Percentiles rank a stretch among this genome's conserved stretches.
phyloP scores from a whole-genome alignment of 2,888 invertebrate species.

The Neria commutata region DNA sequence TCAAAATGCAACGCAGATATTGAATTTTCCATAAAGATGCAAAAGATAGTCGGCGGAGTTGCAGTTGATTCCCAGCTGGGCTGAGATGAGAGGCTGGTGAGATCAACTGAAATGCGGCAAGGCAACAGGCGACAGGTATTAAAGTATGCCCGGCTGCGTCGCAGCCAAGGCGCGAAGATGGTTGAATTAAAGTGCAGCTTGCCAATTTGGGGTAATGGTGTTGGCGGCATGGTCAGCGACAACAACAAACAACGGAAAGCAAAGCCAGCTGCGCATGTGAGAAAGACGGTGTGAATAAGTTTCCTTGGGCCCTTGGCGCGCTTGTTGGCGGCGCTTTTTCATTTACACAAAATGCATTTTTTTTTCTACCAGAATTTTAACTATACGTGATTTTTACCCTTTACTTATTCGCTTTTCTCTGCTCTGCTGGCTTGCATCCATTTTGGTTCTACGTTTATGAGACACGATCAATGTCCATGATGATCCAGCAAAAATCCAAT shows the following conservation, averaged over 20 bases:
- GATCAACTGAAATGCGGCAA: slow-evolving; percentile 8
- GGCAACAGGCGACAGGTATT: slow-evolving; percentile 32
- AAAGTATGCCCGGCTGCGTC: slow-evolving; percentile 28
- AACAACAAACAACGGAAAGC: slow-evolving; percentile 16
- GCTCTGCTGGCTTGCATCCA: neutral
- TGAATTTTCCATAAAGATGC: slow-evolving; percentile 35
- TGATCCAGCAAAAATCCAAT: slow-evolving; percentile 40
- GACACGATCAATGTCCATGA: slow-evolving; percentile 24
- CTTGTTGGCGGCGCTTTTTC: slow-evolving; percentile 1
- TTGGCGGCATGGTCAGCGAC: slow-evolving; percentile 27
- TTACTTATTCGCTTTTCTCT: neutral
- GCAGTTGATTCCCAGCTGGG: neutral
- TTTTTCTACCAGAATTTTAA: too few relatives aligned
- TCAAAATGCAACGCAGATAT: slow-evolving; percentile 48
- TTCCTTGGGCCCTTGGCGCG: too few relatives aligned
- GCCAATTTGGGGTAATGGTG: slow-evolving; percentile 35
- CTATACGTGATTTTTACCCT: neutral
- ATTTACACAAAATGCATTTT: too few relatives aligned
- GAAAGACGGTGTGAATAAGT: neutral
- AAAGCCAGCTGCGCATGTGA: neutral
- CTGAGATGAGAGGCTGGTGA: slow-evolving; percentile 1
- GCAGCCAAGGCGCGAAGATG: slow-evolving; percentile 6
- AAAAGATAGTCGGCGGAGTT: slow-evolving; percentile 5
- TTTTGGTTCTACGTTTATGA: slow-evolving; percentile 2
- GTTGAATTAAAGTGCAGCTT: slow-evolving; percentile 34